These are phyloP conservation scores for Scaptomyza flava DNA, from an alignment of 2,888 invertebrate genomes.

Conservation along the genomic window DNA sequence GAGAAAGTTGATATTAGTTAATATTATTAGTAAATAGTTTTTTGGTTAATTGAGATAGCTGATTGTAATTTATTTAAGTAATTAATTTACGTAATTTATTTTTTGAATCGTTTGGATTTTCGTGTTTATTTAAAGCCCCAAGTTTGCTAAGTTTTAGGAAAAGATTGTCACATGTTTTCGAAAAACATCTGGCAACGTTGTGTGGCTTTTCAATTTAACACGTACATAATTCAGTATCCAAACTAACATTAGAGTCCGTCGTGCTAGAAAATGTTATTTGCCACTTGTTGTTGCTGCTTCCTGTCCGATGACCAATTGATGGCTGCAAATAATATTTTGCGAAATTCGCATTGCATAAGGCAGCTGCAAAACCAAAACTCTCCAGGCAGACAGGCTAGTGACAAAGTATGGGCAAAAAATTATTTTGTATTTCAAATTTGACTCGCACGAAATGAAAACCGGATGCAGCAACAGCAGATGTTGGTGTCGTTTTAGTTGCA, in stretches of 20 bases:
- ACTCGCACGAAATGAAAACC: constrained; percentile 11
- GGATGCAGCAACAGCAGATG: constrained; percentile 21
- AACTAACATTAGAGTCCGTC: constrained; percentile 9
- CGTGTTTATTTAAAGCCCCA: background rate
- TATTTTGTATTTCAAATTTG: constrained; percentile 20
- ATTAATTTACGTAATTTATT: background rate
- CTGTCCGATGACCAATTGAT: constrained; percentile 44
- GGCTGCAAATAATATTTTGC: constrained; percentile 51
- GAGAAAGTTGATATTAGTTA: background rate
- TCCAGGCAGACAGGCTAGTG: background rate
- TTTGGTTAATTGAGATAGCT: background rate
- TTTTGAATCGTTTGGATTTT: background rate
- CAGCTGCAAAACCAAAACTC: constrained; percentile 5
- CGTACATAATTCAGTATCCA: constrained; percentile 22
- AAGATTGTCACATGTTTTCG: constrained; percentile 7
- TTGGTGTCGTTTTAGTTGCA: constrained; percentile 8
- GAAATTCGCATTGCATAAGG: constrained; percentile 44
- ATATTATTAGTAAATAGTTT: background rate
- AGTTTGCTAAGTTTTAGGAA: too few species aligned
- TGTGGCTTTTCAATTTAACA: constrained; percentile 17
- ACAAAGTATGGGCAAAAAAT: constrained; percentile 9
- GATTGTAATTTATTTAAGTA: background rate
- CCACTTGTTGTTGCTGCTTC: constrained; percentile 61
- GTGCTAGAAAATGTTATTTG: constrained; percentile 31
- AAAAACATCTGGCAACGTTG: constrained; percentile 18